A percentile compares a stretch with the other conserved stretches of the same genome.
phyloP scores from a whole-genome alignment of 2,113 vertebrate species.

The Synchiropus splendidus region DNA sequence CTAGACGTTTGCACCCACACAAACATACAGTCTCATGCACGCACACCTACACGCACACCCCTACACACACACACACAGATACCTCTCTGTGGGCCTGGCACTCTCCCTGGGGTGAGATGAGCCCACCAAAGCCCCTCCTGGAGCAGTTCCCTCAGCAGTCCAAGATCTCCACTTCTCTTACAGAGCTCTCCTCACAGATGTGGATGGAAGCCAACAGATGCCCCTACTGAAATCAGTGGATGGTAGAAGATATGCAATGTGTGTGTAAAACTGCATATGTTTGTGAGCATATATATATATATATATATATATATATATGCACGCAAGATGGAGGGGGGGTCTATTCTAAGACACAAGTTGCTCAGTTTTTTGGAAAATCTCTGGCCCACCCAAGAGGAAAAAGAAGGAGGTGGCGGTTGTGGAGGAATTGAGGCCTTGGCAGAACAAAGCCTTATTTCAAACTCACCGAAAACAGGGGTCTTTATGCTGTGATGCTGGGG shows the following conservation, averaged over 20 bases:
- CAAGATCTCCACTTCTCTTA: conserved; percentile 40
- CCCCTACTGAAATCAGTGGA: conserved; percentile 42
- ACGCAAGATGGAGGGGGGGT: conserved; percentile 15
- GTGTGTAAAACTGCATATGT: too few species aligned
- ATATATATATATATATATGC: conserved; percentile 23
- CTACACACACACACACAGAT: conserved; percentile 38
- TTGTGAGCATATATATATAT: conserved; percentile 21
- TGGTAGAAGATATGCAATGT: conserved; percentile 32
- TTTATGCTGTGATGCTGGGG: conserved; percentile 62
- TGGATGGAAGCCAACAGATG: conserved; percentile 55
- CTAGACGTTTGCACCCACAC: conserved; percentile 19
- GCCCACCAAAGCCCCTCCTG: conserved; percentile 46
- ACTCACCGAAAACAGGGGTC: conserved; percentile 66
- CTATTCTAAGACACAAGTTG: conserved; percentile 60
- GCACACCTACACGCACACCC: conserved; percentile 21
- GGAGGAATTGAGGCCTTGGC: conserved; percentile 33
- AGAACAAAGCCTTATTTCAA: conserved; percentile 71
- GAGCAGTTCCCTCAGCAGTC: conserved; percentile 34
- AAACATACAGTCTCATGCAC: conserved; percentile 1
- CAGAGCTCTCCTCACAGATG: conserved; percentile 38
- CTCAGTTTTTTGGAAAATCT: conserved; percentile 65
- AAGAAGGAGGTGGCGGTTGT: conserved; percentile 52
- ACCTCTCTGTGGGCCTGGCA: conserved; percentile 36
- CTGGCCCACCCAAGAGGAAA: conserved; percentile 66
- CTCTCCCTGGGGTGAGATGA: conserved; percentile 56